These are phyloP conservation scores for Azorinus chamasolen DNA, from an alignment of 2,888 invertebrate species.

Conservation along the genomic window DNA sequence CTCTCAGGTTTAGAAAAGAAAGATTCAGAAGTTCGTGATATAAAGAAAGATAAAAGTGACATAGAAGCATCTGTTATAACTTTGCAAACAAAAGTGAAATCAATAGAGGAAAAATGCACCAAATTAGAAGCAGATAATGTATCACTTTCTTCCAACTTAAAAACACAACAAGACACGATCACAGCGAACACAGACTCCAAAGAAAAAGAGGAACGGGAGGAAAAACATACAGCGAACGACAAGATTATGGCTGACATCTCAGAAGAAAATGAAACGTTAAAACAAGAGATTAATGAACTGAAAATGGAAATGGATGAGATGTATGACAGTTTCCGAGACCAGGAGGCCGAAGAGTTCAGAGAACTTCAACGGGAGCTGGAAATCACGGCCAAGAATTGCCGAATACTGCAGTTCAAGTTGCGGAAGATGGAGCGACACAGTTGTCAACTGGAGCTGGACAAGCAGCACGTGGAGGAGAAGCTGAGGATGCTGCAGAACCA, in stretches of 20 bases:
- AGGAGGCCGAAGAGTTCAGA: constrained; percentile 97
- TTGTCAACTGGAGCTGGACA: constrained; percentile 93
- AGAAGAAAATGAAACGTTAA: constrained; percentile 79
- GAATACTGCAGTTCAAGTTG: constrained; percentile 98
- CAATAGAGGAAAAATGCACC: constrained; percentile 66
- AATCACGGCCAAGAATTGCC: constrained; percentile 98
- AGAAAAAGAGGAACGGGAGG: constrained; percentile 64
- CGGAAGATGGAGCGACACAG: constrained; percentile 96
- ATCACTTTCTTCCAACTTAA: constrained; percentile 53
- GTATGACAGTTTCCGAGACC: constrained; percentile 96
- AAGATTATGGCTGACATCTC: constrained; percentile 69
- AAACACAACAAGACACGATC: constrained; percentile 15
- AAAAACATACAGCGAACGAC: constrained; percentile 67
- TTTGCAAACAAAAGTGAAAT: constrained; percentile 69
- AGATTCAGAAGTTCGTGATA: constrained; percentile 37
- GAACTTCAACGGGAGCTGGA: constrained; percentile 97
- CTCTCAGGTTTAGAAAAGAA: constrained; percentile 80
- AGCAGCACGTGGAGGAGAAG: constrained; percentile 89
- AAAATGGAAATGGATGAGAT: constrained; percentile 99
- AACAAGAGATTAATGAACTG: constrained; percentile 93
- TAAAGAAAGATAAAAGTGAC: constrained; percentile 62
- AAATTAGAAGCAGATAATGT: constrained; percentile 73
- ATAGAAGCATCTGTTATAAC: constrained; percentile 87
- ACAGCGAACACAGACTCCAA: constrained; percentile 24
- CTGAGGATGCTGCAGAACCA: constrained; percentile 84